A percentile compares a stretch with the other conserved stretches of the same genome.
Conservation (phyloP, 2,888 invertebrate genomes). For the Pheosia tremula region DNA sequence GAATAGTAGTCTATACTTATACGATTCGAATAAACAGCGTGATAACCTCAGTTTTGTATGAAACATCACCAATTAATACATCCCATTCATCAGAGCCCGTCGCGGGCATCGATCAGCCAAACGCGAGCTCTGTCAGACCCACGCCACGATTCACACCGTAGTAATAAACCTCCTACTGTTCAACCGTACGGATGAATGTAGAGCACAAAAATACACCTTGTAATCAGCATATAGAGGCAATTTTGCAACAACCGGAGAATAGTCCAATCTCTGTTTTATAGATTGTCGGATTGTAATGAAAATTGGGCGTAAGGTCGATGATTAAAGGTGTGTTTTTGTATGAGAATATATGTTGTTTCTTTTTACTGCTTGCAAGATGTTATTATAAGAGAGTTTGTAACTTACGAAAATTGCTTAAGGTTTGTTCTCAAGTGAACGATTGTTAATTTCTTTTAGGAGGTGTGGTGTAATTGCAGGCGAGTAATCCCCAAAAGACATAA, state of each 20-base stretch:
- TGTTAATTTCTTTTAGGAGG: slow-evolving; percentile 19
- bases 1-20: neutral
- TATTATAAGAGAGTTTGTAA: neutral
- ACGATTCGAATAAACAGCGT: neutral
- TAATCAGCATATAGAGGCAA: neutral
- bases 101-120: slow-evolving; percentile 53
- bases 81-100: slow-evolving; percentile 49
- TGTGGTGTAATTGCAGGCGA: slow-evolving; percentile 23
- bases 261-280: neutral
- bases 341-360: neutral
- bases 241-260: neutral
- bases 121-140: slow-evolving; percentile 50
- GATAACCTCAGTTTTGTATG: neutral
- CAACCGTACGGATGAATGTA: slow-evolving; percentile 11
- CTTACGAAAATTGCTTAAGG: slow-evolving; percentile 1
- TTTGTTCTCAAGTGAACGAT: neutral
- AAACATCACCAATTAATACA: slow-evolving; percentile 30
- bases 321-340: slow-evolving; percentile 5
- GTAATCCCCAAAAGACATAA: neutral
- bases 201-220: slow-evolving; percentile 7
- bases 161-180: slow-evolving; percentile 63
- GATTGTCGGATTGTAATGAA: neutral
- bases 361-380: neutral
- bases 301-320: accelerated
- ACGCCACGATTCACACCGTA: slow-evolving; percentile 54